phyloP scores from a whole-genome alignment of 2,888 invertebrate genomes.

The Clistopyga incitator region DNA sequence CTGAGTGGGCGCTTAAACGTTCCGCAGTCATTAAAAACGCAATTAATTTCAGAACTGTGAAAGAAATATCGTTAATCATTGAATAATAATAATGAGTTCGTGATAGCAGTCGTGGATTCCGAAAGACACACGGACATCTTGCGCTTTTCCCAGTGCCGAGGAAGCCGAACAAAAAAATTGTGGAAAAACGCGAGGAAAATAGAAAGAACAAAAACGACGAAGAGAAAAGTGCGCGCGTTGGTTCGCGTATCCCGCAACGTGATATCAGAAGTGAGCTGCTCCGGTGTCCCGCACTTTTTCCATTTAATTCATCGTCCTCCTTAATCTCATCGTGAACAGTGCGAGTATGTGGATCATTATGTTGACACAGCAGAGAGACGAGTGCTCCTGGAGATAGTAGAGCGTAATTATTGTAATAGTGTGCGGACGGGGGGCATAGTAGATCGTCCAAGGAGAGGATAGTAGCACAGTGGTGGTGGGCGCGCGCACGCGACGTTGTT shows the following conservation, averaged over 20 bases:
- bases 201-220: neutral
- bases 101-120: slow-evolving; percentile 2
- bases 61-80: neutral
- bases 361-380: slow-evolving; percentile 6
- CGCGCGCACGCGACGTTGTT: slow-evolving; percentile 59
- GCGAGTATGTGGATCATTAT: slow-evolving; percentile 28
- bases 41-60: slow-evolving; percentile 12
- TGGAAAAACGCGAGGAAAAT: neutral
- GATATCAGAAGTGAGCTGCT: slow-evolving; percentile 23
- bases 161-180: neutral
- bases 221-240: slow-evolving; percentile 17
- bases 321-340: slow-evolving; percentile 24
- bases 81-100: slow-evolving; percentile 11
- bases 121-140: slow-evolving; percentile 1
- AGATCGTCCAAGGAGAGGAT: slow-evolving; percentile 33
- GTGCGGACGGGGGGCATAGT: slow-evolving; percentile 29
- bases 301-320: neutral
- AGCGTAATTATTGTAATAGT: slow-evolving; percentile 35
- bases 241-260: slow-evolving; percentile 3
- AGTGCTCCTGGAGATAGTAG: slow-evolving; percentile 38
- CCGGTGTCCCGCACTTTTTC: slow-evolving; percentile 3
- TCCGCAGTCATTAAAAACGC: slow-evolving; percentile 5
- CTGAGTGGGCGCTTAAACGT: slow-evolving; percentile 23
- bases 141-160: neutral
- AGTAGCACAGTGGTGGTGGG: slow-evolving; percentile 19